Evolutionary conservation across 2,888 invertebrate genomes (phyloP).

Genomic region (Drosophila ustulata): DNA sequence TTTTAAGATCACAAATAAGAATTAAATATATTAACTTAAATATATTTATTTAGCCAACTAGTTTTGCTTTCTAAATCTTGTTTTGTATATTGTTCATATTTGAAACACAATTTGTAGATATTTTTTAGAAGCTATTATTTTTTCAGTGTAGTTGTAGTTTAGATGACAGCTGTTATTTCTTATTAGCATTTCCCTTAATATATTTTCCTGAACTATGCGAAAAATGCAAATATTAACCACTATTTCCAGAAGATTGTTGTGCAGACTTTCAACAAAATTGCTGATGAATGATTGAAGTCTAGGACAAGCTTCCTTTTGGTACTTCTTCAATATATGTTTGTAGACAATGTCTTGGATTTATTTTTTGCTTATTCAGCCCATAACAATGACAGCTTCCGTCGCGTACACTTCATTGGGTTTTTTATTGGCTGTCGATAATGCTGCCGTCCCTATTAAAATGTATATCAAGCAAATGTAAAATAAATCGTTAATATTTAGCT

Average conservation of each 20-base stretch:
- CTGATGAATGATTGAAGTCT: background rate
- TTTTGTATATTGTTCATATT: too few species aligned
- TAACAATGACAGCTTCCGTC: constrained; percentile 6
- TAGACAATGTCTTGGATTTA: background rate
- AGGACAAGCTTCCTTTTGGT: background rate
- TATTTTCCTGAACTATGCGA: too few species aligned
- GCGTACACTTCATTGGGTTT: constrained; percentile 2
- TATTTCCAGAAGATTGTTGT: too few species aligned
- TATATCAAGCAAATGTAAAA: constrained; percentile 33
- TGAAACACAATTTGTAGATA: too few species aligned
- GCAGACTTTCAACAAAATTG: background rate
- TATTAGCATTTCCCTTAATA: too few species aligned
- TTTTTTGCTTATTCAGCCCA: background rate
- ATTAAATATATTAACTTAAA: too few species aligned
- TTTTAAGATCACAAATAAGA: too few species aligned
- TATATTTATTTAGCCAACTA: too few species aligned
- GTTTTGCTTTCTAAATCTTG: too few species aligned
- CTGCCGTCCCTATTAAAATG: constrained; percentile 27
- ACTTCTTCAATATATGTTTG: background rate
- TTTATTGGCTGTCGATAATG: constrained; percentile 29
- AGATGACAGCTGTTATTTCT: constrained; percentile 21
- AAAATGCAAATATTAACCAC: too few species aligned
- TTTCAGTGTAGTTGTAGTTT: too few species aligned
- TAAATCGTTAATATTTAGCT: constrained; percentile 43
- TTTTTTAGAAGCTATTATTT: too few species aligned